Evolutionary conservation across 1,140 invertebrate species (phyloP), one percentile per base, ranked within the genome.

Genomic region (Dendroctonus valens): DNA sequence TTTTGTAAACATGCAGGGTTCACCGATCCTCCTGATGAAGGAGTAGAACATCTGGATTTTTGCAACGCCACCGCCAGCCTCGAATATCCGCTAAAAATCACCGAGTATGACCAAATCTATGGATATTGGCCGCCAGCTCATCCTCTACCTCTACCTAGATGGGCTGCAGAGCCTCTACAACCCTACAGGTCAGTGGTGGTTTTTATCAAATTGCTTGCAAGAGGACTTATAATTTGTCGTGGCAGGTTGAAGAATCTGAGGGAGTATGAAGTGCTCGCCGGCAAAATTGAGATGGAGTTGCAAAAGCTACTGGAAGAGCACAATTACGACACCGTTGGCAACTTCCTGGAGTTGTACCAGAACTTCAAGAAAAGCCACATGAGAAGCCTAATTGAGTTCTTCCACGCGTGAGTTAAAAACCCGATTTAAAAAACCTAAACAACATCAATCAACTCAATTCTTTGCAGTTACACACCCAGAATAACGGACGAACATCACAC

Each of bases 281-380:
- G 86, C 39, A 83, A 83, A 66, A 86, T 93, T 76, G 91, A 94
- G 80, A 81, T 86, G 59, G 83, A 87, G 71, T 84, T 93, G 65
- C 89, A 91, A 75, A 85, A 85, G 57, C 83, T 94, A 73, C 81
- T 92, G 72, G 86, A 88, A 71, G 86, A 87, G 71, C 84, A 93
- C 81, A 90, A 87, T 78, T 96, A 96, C 78, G 91, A 94, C 80
- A 94, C 91, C 41, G 85, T 94, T 68, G 88, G 87, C 75, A 92
- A 93, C 75, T 93, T 94, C 78, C 78, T 93, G 69, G 87, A 87
- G 72, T 88, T 95, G 70, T 91, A 90, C 78, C 83, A 88, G 69
- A 85, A 85, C 61, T 94, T 84, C 76, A 84, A 85, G 73, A 79
- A 82, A 61, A 87, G 86, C 49, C 81, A 81, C 53, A 82, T 83